Evolutionary conservation across 2,888 invertebrate genomes (phyloP), one percentile per base, ranked within the genome.

Genomic region (Nipponacmea schrenckii): DNA sequence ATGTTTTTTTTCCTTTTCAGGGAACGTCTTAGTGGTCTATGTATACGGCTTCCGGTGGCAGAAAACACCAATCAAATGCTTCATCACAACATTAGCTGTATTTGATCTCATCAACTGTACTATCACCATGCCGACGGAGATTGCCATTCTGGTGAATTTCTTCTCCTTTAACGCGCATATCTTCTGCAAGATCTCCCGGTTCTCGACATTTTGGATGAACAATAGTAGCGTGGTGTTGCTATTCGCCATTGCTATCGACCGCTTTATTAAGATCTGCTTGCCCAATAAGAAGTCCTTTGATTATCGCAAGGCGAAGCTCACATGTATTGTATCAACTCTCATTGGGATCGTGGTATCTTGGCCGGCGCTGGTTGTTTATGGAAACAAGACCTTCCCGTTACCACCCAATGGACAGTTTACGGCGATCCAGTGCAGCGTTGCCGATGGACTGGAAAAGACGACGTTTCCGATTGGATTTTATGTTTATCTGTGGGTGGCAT

Each of bases 31-130:
- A 20, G 81, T 80, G 1, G 74, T 79, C 24, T 82, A 80, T 66
- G 73, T 82, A 1, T 82, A 82, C 64, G 76, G 76, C 66, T 79
- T 76, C 24, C 79, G 78, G 71, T 82, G 82, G 82, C 66, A 78
- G 1, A 68, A 73, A 50, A 79, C 80, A 46, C 79, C 80, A 2
- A 79, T 80, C 0, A 71, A 80, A 20, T 75, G 77, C 50, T 82
- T 80, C 48, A 80, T 82, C 17, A 64, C 80, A 17, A 77, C 79
- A 15, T 73, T 82, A 17, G 80, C 82, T 3, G 73, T 72, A 12
- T 64, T 81, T 10, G 82, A 82, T 69, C 68, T 80, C 17, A 68
- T 78, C 5, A 82, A 82, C 71, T 81, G 81, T 67, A 69, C 73
- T 0, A 78, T 80, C 12, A 80, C 79, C 17, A 68, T 81, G 64